Conservation (phyloP, 2,888 invertebrate genomes). For the Tubiluchus corallicola region DNA sequence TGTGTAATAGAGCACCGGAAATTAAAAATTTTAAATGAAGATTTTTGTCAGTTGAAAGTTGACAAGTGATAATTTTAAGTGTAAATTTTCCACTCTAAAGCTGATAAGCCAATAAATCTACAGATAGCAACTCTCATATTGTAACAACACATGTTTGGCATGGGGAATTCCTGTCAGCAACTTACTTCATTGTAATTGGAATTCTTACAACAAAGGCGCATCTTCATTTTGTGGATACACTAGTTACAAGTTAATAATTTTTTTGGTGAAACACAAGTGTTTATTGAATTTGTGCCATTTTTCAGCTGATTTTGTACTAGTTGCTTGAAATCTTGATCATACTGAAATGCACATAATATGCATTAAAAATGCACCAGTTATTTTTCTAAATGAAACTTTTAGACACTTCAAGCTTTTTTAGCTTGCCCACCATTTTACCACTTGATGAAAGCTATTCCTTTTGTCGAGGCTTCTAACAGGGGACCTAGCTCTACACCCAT, state of each 20-base stretch:
- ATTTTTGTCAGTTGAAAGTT: not conserved
- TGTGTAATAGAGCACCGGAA: no score
- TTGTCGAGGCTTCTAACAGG: constrained; percentile 37
- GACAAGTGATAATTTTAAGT: no score
- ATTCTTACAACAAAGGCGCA: no score
- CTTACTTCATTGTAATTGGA: no score
- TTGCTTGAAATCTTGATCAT: constrained; percentile 1
- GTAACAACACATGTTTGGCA: no score
- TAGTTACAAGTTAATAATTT: no score
- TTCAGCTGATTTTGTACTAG: not conserved
- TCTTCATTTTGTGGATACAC: no score
- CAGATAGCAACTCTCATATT: no score
- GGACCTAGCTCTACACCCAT: constrained; percentile 45
- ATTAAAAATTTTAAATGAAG: not conserved
- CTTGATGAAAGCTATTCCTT: constrained; percentile 56
- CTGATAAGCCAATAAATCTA: no score
- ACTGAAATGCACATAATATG: not conserved
- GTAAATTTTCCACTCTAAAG: no score
- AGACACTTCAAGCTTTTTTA: constrained; percentile 70
- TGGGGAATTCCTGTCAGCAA: no score
- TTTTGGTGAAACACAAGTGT: no score
- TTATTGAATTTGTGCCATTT: constrained; percentile 8
- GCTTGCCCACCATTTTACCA: constrained; percentile 92
- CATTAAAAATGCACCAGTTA: not conserved
- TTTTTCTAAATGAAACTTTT: constrained; percentile 13